Percentiles rank a stretch among this genome's conserved stretches.
Conservation (phyloP, 2,888 invertebrate genomes). For the Limenitis camilla region DNA sequence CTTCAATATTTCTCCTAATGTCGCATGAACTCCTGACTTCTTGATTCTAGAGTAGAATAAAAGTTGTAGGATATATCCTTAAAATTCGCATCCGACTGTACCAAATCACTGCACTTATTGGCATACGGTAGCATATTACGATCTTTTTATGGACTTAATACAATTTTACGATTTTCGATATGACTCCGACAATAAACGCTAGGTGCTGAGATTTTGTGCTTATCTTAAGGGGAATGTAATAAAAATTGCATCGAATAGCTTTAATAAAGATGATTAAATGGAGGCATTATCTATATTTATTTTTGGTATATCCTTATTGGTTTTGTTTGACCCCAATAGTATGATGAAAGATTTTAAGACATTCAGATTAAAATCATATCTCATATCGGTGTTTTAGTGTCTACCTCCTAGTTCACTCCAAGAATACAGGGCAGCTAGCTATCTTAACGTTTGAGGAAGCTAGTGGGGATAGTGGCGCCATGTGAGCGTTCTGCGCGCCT, state of each 20-base stretch:
- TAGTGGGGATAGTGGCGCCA: too few species aligned
- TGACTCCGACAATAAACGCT: constrained; percentile 34
- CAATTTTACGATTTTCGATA: constrained; percentile 43
- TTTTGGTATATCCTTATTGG: neutral
- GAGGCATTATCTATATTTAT: neutral
- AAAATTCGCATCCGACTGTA: constrained; percentile 9
- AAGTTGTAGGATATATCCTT: neutral
- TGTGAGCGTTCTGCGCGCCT: too few species aligned
- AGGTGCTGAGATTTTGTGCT: constrained; percentile 21
- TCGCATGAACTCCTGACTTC: neutral
- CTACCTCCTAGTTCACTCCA: too few species aligned
- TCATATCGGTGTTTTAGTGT: too few species aligned
- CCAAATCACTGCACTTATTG: constrained; percentile 29
- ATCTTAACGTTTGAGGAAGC: too few species aligned
- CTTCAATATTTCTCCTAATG: too few species aligned
- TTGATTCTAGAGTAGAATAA: neutral
- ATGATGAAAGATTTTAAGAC: too few species aligned
- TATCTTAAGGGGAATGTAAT: constrained; percentile 16
- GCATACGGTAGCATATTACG: constrained; percentile 32
- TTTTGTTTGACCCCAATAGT: neutral
- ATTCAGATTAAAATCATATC: too few species aligned
- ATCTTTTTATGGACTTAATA: constrained; percentile 46
- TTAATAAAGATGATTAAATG: neutral
- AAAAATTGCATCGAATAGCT: constrained; percentile 16
- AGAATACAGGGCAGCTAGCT: too few species aligned